Percentiles rank a stretch among this genome's conserved stretches.
Conservation (phyloP, 2,797 vertebrate genomes). For the Cygnus olor region DNA sequence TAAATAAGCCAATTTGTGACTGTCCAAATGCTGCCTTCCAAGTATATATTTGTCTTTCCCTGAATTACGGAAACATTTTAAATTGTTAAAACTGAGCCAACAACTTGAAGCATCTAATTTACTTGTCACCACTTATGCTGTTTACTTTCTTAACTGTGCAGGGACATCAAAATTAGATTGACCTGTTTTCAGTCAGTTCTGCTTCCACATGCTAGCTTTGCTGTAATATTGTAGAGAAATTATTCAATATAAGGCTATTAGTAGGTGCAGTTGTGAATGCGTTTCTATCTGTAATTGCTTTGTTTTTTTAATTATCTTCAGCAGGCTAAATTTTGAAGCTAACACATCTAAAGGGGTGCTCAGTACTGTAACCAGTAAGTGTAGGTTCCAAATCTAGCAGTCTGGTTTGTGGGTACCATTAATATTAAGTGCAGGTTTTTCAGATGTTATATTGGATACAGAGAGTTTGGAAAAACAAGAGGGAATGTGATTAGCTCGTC, state of each 20-base stretch:
- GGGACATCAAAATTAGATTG: slow-evolving; percentile 4
- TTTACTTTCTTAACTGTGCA: slow-evolving; percentile 29
- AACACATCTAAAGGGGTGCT: not conserved
- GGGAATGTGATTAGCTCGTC: not conserved
- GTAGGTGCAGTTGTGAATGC: not conserved
- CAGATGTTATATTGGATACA: not conserved
- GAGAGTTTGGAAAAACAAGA: not conserved
- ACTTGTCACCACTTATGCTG: slow-evolving; percentile 25
- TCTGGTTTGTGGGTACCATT: not conserved
- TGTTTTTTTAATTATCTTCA: not conserved
- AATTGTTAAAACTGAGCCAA: slow-evolving; percentile 52
- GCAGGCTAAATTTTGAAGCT: not conserved
- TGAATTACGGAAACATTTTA: not conserved
- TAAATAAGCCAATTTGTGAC: slow-evolving; percentile 22
- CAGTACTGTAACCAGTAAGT: not conserved
- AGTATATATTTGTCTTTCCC: not conserved
- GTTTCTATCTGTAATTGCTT: not conserved
- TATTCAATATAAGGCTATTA: not conserved
- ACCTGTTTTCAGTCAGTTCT: not conserved
- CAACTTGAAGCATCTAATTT: slow-evolving; percentile 36
- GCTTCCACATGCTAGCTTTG: not conserved
- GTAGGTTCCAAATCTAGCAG: not conserved
- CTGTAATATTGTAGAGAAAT: not conserved
- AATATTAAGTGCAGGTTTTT: not conserved
- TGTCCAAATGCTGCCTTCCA: slow-evolving; percentile 28